Evolutionary conservation across 2,113 vertebrate genomes (phyloP).

Genomic region (Proterorhinus semilunaris): DNA sequence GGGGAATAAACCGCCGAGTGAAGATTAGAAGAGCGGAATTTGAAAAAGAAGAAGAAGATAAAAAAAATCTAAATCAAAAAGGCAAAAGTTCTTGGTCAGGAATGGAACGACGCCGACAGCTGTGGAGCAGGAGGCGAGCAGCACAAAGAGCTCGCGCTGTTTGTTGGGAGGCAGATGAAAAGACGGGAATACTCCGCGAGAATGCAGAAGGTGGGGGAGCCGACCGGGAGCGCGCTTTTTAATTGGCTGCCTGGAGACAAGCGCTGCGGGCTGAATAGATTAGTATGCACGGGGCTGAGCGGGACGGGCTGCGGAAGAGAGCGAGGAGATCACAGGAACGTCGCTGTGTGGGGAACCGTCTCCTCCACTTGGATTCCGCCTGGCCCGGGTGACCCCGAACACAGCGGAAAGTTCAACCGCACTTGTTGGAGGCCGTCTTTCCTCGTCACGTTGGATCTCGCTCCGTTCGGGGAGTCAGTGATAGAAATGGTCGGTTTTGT

Average conservation of each 20-base stretch:
- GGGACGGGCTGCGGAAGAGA: slow-evolving; percentile 36
- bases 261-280: slow-evolving; percentile 63
- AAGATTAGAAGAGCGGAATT: slow-evolving; percentile 34
- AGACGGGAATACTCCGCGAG: slow-evolving; percentile 54
- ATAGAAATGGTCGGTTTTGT: not conserved
- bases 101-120: slow-evolving; percentile 44
- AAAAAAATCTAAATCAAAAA: slow-evolving; percentile 7
- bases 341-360: slow-evolving; percentile 43
- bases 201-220: slow-evolving; percentile 66
- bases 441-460: not conserved
- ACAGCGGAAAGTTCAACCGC: slow-evolving; percentile 35
- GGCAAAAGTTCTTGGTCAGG: slow-evolving; percentile 36
- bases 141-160: slow-evolving; percentile 49
- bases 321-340: slow-evolving; percentile 52
- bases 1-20: not conserved
- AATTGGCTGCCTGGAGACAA: slow-evolving; percentile 80
- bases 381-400: slow-evolving; percentile 3
- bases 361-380: slow-evolving; percentile 46
- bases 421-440: slow-evolving; percentile 7
- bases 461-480: not conserved
- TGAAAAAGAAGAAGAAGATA: slow-evolving; percentile 10
- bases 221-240: slow-evolving; percentile 64
- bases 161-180: slow-evolving; percentile 40
- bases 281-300: slow-evolving; percentile 71
- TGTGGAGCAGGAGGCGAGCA: slow-evolving; percentile 57